A percentile compares a stretch with the other conserved stretches of the same genome.
phyloP scores from a whole-genome alignment of 2,888 invertebrate genomes.

The Drosophila ustulata region DNA sequence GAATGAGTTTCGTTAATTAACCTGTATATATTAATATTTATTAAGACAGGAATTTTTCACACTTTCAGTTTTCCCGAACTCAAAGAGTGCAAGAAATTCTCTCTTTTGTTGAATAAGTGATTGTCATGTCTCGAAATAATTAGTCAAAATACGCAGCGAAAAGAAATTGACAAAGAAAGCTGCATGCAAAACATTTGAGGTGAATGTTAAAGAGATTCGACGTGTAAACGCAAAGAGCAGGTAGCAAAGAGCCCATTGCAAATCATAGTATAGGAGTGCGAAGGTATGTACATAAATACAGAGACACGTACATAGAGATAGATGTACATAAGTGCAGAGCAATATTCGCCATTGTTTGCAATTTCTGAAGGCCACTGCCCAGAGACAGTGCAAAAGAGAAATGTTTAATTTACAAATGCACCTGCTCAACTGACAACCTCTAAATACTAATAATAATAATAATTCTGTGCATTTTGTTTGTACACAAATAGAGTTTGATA shows the following conservation, averaged over 20 bases:
- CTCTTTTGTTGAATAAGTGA: background rate
- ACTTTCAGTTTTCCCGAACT: too few species aligned
- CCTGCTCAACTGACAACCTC: background rate
- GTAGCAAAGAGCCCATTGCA: background rate
- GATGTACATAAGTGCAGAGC: constrained; percentile 27
- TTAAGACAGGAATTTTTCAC: too few species aligned
- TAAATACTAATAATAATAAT: constrained; percentile 2
- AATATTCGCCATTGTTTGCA: constrained; percentile 48
- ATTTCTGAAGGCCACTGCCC: constrained; percentile 39
- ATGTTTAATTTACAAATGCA: constrained; percentile 11
- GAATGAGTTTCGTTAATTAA: background rate
- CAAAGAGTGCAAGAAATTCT: background rate
- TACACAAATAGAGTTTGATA: background rate
- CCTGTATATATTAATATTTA: too few species aligned
- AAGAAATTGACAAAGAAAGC: constrained; percentile 15
- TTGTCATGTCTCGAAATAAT: background rate
- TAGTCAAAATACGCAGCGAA: background rate
- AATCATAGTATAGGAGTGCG: background rate
- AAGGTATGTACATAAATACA: constrained; percentile 1
- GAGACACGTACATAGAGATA: background rate
- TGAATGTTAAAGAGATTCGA: constrained; percentile 1
- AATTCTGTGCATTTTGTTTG: background rate
- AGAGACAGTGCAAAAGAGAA: constrained; percentile 2
- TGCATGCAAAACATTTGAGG: background rate
- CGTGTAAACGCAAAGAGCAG: background rate